Conservation (phyloP, 2,113 vertebrate species). For the Prolemur simus region DNA sequence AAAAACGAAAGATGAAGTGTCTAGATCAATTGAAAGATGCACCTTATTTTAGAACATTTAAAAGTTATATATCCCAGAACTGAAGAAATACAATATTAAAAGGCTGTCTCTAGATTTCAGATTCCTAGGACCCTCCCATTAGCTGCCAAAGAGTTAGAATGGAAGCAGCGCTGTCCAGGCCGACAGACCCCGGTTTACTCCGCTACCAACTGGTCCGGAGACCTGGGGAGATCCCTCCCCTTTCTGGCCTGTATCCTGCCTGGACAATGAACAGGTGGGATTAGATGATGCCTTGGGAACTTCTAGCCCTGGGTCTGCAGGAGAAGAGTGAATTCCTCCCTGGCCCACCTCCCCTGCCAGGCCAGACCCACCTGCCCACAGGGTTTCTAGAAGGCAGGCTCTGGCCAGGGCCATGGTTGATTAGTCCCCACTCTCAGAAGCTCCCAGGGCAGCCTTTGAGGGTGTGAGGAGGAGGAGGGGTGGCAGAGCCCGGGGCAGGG, state of each 20-base stretch:
- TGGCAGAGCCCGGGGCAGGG: too few species aligned
- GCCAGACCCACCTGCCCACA: neutral
- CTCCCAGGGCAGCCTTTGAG: neutral
- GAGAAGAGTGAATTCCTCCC: neutral
- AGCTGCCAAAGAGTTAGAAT: too few species aligned
- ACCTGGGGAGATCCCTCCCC: too few species aligned
- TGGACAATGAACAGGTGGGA: neutral
- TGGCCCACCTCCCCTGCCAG: neutral
- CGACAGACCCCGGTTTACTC: rapidly evolving
- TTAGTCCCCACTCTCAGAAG: neutral
- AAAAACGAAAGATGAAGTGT: neutral
- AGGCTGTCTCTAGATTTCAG: neutral
- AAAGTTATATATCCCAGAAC: neutral
- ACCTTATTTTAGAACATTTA: neutral
- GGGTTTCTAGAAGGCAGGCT: neutral
- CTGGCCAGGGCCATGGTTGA: rapidly evolving
- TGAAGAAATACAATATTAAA: neutral
- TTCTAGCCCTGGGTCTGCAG: neutral
- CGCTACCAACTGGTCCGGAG: rapidly evolving
- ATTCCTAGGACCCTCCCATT: neutral
- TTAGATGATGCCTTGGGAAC: neutral
- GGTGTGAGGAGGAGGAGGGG: too few species aligned
- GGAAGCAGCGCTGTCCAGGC: rapidly evolving
- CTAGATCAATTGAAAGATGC: neutral
- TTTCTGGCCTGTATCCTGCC: neutral